Conservation (phyloP, 2,888 invertebrate genomes). For the Rhamnusium bicolor region DNA sequence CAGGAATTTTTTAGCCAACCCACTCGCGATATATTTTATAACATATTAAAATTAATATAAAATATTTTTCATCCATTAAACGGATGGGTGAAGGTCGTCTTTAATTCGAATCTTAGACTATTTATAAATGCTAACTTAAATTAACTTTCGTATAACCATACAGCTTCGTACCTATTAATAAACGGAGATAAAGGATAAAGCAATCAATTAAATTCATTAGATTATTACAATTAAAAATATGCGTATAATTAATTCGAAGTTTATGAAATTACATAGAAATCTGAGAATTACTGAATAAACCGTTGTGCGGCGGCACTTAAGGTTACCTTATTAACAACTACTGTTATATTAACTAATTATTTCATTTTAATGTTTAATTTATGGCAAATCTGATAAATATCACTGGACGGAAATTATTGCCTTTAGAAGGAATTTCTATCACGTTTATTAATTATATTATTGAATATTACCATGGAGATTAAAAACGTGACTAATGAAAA, state of each 20-base stretch:
- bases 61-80: too few species aligned
- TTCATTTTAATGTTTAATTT: slow-evolving; percentile 16
- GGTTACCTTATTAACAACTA: slow-evolving; percentile 13
- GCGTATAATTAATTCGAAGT: background rate
- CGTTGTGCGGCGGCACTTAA: background rate
- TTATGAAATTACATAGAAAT: background rate
- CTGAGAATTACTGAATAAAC: background rate
- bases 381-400: slow-evolving; percentile 16
- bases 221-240: background rate
- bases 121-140: too few species aligned
- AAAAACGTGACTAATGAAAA: background rate
- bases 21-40: too few species aligned
- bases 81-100: too few species aligned
- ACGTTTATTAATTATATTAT: background rate
- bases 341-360: slow-evolving; percentile 27
- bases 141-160: too few species aligned
- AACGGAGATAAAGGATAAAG: background rate
- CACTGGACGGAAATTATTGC: slow-evolving; percentile 6
- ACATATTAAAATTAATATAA: too few species aligned
- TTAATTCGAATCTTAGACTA: too few species aligned
- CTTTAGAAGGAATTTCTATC: background rate
- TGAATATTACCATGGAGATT: background rate
- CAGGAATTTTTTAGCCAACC: too few species aligned
- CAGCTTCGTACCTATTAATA: background rate
- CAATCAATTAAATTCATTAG: background rate